These are phyloP conservation scores for Cylas formicarius DNA, from an alignment of 1,140 invertebrate species.

Conservation along the genomic window DNA sequence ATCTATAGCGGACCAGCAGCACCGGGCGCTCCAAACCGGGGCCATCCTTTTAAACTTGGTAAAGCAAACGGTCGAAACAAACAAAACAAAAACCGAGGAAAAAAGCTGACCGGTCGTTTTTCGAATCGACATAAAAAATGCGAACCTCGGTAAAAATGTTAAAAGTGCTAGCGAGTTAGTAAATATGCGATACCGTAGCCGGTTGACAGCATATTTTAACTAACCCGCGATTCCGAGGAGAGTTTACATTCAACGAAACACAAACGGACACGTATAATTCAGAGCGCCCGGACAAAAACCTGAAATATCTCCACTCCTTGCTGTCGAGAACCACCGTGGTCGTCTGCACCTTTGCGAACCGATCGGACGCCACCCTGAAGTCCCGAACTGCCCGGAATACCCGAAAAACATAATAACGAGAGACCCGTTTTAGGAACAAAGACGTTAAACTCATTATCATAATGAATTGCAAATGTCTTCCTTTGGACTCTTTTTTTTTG, in stretches of 20 bases:
- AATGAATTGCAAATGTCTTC: conserved; percentile 18
- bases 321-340: conserved; percentile 37
- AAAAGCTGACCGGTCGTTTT: too few relatives aligned
- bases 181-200: conserved; percentile 33
- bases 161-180: conserved; percentile 36
- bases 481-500: conserved; percentile 10
- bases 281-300: conserved; percentile 34
- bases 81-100: too few relatives aligned
- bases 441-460: conserved; percentile 13
- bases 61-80: too few relatives aligned
- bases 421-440: conserved; percentile 10
- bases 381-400: conserved; percentile 20
- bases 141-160: conserved; percentile 28
- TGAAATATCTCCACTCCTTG: conserved; percentile 29
- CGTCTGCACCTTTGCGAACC: conserved; percentile 30
- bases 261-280: conserved; percentile 39
- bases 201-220: conserved; percentile 39
- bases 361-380: conserved; percentile 33
- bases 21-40: too few relatives aligned
- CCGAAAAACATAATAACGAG: conserved; percentile 28
- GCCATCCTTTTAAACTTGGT: too few relatives aligned
- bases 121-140: too few relatives aligned
- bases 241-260: conserved; percentile 38
- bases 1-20: too few relatives aligned
- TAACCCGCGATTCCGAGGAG: conserved; percentile 30